Base-by-base conservation (phyloP, 2,888 invertebrate species). In the Orthosia incerta region DNA sequence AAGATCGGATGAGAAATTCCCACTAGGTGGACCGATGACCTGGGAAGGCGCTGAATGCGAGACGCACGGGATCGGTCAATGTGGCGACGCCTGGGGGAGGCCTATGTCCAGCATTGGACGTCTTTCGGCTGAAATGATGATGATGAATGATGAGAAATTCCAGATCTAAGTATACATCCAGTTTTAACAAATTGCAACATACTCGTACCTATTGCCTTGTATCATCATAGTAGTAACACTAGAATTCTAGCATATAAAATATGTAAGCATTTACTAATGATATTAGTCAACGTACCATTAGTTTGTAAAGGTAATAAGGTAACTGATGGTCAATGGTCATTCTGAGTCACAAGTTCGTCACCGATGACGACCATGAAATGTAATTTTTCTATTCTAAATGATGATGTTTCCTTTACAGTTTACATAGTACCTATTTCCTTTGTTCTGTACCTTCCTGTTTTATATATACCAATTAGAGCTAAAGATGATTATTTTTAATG, bases 311-410 rank as follows among this genome's bases (percentile, higher is more conserved):
- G 61, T 62, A 73, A 62, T 26, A 63, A 80, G 66, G 61, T 62
- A 73, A 62, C 23, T 82, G 20, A 78, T 60, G 66, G 65, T 66
- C 15, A 55, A 48, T 56, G 66, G 65, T 66, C 15, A 55, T 51
- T 56, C 60, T 82, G 82, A 83, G 46, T 82, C 82, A 82, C 39
- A 23, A 20, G 0, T 46, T 62, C 66, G 64, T 79, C 80, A 83
- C 45, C 51, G 26, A 59, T 71, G 74, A 69, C 62, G 26, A 0
- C 16, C 16, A 20, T 57, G 12, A 26, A 45, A 50, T 31, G 60
- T 18, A 57, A 61, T 69, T 56, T 50, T 71, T 56, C 61, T 68
- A 65, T 71, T 64, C 73, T 18, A 67, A 67, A 60, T 39, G 16
- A 16, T 82, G 39, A 68, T 55, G n/a, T 13, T 63, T 45, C 57